Conservation (phyloP, 2,888 invertebrate species). For the Orthosia cruda region DNA sequence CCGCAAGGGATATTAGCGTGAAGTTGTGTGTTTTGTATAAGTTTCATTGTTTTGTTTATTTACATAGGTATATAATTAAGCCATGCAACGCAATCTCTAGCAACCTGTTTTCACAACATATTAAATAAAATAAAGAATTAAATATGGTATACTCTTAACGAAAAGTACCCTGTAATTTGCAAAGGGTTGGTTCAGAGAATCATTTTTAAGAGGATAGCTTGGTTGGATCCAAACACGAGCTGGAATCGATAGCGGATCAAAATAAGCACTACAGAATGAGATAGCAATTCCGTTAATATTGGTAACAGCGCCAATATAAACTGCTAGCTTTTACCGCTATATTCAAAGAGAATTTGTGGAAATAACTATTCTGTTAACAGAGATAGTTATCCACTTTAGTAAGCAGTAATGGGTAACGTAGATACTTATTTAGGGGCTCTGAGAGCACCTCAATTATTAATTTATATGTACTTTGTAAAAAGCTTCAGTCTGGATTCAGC, state of each 20-base stretch:
- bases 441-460: background rate
- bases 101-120: too few relatives aligned
- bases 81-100: too few relatives aligned
- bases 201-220: background rate
- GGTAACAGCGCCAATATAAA: background rate
- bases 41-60: background rate
- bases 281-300: conserved; percentile 3
- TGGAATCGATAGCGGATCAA: conserved; percentile 20
- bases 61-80: background rate
- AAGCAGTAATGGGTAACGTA: background rate
- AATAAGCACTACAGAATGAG: conserved; percentile 23
- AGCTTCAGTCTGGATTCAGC: too few relatives aligned
- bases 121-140: background rate
- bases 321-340: background rate
- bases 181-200: background rate
- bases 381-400: background rate
- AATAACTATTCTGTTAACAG: background rate
- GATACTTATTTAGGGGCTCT: background rate
- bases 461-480: too few relatives aligned
- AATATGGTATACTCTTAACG: background rate
- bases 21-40: conserved; percentile 2
- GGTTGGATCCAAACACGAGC: background rate
- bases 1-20: conserved; percentile 17
- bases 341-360: background rate
- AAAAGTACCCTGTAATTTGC: background rate